Evolutionary conservation across 2,797 vertebrate species (phyloP).

Genomic region (Remorina albescens): DNA sequence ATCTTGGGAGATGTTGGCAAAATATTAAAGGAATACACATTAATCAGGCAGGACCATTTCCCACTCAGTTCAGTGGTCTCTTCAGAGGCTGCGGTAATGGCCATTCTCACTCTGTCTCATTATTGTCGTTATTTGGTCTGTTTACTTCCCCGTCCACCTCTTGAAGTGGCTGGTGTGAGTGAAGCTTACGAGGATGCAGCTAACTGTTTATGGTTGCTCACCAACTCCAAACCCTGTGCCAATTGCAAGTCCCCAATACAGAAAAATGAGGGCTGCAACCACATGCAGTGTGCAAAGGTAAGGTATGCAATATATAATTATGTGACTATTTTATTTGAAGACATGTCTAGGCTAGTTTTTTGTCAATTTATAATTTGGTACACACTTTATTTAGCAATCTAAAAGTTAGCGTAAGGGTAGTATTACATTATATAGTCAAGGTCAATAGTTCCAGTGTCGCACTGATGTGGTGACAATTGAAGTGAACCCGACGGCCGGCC

Average conservation of each 20-base stretch:
- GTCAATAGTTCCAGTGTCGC: no score
- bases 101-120: conserved; percentile 66
- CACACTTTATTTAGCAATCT: not conserved
- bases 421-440: not conserved
- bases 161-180: conserved; percentile 94
- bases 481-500: no score
- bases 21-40: conserved; percentile 68
- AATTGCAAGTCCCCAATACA: conserved; percentile 99
- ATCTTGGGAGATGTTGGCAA: conserved; percentile 62
- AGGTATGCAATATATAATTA: not conserved
- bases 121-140: conserved; percentile 69
- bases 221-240: conserved; percentile 96
- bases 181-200: conserved; percentile 98
- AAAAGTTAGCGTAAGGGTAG: not conserved
- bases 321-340: not conserved
- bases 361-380: not conserved
- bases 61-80: conserved; percentile 51
- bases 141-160: conserved; percentile 44
- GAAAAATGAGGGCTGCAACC: conserved; percentile 99
- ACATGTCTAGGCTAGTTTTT: not conserved
- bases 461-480: no score
- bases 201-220: conserved; percentile 98
- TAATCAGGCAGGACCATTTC: conserved; percentile 60
- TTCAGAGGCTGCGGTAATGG: conserved; percentile 56
- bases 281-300: conserved; percentile 97